Percentiles rank a stretch among this genome's conserved stretches.
phyloP scores from a whole-genome alignment of 1,140 invertebrate species.

The Lethrus apterus region DNA sequence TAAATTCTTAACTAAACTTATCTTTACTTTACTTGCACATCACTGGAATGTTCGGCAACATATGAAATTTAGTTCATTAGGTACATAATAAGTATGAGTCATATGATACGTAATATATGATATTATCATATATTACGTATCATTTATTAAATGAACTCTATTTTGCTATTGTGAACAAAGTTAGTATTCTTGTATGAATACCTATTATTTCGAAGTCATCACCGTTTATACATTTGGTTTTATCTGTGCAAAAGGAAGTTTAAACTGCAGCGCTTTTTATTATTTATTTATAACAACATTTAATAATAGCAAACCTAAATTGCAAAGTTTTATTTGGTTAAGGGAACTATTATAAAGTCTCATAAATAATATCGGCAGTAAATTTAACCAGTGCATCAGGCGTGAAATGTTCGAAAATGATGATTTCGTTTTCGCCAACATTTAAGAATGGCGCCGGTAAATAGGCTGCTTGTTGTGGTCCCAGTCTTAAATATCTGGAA shows the following conservation, averaged over 20 bases:
- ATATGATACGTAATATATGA: no score
- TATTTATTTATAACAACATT: background rate
- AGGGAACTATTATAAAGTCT: constrained; percentile 1
- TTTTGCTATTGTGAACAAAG: no score
- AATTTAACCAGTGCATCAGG: constrained; percentile 24
- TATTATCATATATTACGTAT: no score
- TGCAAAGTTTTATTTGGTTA: background rate
- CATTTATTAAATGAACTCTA: no score
- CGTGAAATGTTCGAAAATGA: constrained; percentile 39
- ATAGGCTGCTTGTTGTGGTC: constrained; percentile 53
- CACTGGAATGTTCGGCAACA: no score
- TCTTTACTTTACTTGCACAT: no score
- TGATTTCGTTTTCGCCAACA: constrained; percentile 44
- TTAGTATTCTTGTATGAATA: no score
- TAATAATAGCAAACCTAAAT: background rate
- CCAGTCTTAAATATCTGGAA: constrained; percentile 49
- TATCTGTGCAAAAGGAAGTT: background rate
- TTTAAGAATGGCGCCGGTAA: constrained; percentile 50
- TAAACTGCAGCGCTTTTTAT: background rate
- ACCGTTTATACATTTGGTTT: no score
- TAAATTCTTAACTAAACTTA: no score
- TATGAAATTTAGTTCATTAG: no score
- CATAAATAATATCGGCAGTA: constrained; percentile 26
- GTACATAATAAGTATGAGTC: no score
- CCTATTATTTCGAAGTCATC: no score